phyloP scores from a whole-genome alignment of 1,140 invertebrate species.

The Pteromalus puparum region DNA sequence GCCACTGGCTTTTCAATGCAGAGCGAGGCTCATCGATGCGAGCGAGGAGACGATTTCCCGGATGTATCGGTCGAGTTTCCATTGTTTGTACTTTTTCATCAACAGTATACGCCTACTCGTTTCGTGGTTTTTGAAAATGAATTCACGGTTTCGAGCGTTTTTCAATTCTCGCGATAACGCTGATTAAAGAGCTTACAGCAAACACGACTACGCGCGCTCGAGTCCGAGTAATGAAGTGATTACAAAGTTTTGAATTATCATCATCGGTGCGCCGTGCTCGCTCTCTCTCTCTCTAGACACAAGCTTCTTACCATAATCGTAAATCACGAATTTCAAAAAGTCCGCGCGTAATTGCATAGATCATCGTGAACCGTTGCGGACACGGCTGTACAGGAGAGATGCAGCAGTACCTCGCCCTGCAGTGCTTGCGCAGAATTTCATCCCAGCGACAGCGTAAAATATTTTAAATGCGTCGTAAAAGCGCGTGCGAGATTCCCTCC shows the following conservation, averaged over 20 bases:
- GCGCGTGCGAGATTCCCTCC: background rate
- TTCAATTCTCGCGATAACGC: too few species aligned
- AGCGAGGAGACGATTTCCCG: background rate
- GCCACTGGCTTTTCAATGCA: constrained; percentile 23
- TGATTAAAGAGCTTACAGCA: too few species aligned
- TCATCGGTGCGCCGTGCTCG: too few species aligned
- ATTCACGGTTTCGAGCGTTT: too few species aligned
- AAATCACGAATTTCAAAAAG: background rate
- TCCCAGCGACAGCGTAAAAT: constrained; percentile 26
- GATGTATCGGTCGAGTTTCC: constrained; percentile 24
- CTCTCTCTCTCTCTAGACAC: background rate
- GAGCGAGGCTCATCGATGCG: background rate
- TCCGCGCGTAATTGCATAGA: constrained; percentile 5
- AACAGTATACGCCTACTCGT: too few species aligned
- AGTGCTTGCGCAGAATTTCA: background rate
- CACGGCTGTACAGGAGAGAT: background rate
- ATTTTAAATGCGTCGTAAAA: constrained; percentile 36
- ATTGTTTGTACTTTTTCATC: background rate
- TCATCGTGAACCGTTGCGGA: background rate
- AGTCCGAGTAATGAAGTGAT: background rate
- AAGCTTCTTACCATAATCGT: background rate
- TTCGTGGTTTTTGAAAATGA: background rate
- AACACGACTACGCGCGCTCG: too few species aligned
- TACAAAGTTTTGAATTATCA: background rate
- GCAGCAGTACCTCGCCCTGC: background rate